Base-by-base conservation (phyloP, 2,888 invertebrate genomes). In the Halictus quadricinctus region DNA sequence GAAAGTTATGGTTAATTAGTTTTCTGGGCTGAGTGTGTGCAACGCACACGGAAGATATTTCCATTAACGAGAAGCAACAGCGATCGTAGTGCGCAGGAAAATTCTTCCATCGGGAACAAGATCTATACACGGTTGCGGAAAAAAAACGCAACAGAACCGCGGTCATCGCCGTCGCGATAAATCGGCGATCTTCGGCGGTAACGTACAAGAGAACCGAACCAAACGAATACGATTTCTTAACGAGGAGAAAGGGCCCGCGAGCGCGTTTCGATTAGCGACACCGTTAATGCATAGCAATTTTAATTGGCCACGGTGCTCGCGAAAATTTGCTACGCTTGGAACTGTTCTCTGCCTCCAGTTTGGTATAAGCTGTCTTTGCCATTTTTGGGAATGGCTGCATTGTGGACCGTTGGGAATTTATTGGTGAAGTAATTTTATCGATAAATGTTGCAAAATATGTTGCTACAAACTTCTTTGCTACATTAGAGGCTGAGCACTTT, bases 1-100 rank as follows among this genome's bases (percentile, higher is more conserved):
- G 84, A 60, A 83, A 88, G 83, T 89, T 89, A 89, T 89, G 84
- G 89, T 89, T 89, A 88, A 89, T 89, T 89, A 89, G 84, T 87
- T 88, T 74, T 88, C 79, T 36, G 81, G 78, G 50, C 69, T 72
- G 78, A 36, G 78, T 48, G n/a, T 60, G 54, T 21, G 87, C 60
- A 72, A 81, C 85, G 79, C 76, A 66, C 54, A 48, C 81, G 77
- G 73, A 79, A 79, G 87, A 86, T 84, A 85, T 85, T 85, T 85
- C 88, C 86, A 86, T 86, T 87, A 87, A 87, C 86, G 84, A 76
- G 84, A 54, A 54, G 54, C 54, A 21, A 41, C 76, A 64, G 41
- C 60, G 80, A 79, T 72, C 75, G 77, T 6, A 43, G 8, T 1
- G n/a, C 41, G 83, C 73, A 73, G 72, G 58, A n/a, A 74, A 64